Base-by-base conservation (phyloP, 1,140 invertebrate genomes). In the Drosophila sproati region DNA sequence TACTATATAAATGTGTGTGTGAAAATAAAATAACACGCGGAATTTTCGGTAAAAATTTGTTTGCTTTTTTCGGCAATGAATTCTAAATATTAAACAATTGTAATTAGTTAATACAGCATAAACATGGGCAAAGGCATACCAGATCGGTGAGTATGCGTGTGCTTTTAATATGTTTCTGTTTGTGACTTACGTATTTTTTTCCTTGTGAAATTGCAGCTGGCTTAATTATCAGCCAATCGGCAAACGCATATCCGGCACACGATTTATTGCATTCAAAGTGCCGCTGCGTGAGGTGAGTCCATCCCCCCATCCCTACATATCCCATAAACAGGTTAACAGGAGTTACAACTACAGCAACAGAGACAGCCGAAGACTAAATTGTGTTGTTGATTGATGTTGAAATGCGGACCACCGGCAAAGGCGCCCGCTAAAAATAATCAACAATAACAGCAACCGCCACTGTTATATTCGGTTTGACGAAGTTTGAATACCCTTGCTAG, bases 221-320 rank as follows among this genome's bases (percentile, higher is more conserved):
- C 91, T 95, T 70, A 91, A 94, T 31, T 97, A 96, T 88, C 94
- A 93, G 78, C 92, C 95, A 4, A 94, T 94, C 79, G 96, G 96
- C 1, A 86, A 93, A 29, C 92, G 94, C 4, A 94, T 97, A 62
- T 93, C 94, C 37, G 95, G 95, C 3, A 96, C 96, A 7, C 94
- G 95, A 69, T 95, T 97, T 60, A 94, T 97, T 76, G 94, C 96
- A 34, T 97, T 96, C 85, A 97, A 97, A 93, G 96, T 96, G 48
- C 96, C 96, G n/a, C 91, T 97, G 8, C 94, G 93, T 80, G 92
- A 94, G 93, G 96, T 96, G 92, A 94, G 95, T 94, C 51, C 4
- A 35, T 10, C 55, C 73, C 39, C 50, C 47, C 43, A 1, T 5
- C 28, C 43, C n/a, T 37, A 47, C 29, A 39, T 51, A 39, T 7